A percentile compares a stretch with the other conserved stretches of the same genome.
phyloP scores from a whole-genome alignment of 2,113 vertebrate genomes.

The Illadopsis cleaveri region DNA sequence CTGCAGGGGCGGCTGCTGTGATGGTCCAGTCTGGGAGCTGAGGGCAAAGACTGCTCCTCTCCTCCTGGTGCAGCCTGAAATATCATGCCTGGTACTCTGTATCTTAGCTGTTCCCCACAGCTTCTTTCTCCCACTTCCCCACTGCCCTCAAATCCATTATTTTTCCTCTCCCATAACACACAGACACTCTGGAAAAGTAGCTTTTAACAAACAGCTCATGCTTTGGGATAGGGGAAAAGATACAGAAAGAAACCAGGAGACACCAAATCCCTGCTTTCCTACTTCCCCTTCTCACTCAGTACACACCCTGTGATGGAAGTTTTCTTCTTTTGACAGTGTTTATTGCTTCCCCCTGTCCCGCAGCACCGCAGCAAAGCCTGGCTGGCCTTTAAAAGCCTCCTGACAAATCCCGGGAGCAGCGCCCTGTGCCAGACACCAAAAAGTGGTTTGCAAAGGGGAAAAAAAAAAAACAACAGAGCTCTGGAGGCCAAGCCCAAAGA shows the following conservation, averaged over 20 bases:
- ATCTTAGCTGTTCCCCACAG: background rate
- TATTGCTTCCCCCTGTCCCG: background rate
- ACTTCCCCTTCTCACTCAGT: background rate
- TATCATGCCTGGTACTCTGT: no score
- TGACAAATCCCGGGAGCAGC: background rate
- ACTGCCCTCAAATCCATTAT: background rate
- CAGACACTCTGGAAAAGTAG: background rate
- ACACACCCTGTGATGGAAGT: background rate
- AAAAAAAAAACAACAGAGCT: background rate
- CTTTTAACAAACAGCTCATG: background rate
- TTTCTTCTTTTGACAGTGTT: background rate
- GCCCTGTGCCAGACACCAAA: background rate
- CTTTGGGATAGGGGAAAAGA: background rate
- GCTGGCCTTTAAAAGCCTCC: background rate
- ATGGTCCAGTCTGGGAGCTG: fast-evolving
- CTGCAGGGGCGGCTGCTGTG: background rate
- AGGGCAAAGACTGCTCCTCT: background rate
- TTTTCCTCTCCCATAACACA: background rate
- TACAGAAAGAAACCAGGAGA: background rate
- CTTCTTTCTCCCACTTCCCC: background rate
- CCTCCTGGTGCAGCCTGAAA: background rate
- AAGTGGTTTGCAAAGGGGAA: background rate
- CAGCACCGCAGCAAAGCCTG: background rate
- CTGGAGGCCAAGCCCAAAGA: background rate
- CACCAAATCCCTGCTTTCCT: background rate